A percentile compares a stretch with the other conserved stretches of the same genome.
Evolutionary conservation across 2,888 invertebrate species (phyloP).

Genomic region (Trichopria drosophilae): DNA sequence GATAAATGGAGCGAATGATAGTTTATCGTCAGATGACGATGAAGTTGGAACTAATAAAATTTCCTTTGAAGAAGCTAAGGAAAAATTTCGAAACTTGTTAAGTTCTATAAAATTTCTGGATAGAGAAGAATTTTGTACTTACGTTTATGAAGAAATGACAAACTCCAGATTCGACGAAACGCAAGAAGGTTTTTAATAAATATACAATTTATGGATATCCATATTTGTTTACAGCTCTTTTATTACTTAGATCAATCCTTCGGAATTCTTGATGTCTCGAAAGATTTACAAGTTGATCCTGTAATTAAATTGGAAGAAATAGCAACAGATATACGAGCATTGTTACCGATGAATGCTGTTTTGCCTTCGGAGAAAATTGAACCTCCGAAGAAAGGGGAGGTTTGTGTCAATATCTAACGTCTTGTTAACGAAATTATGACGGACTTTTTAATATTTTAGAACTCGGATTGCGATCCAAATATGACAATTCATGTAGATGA

Average conservation of each 20-base stretch:
- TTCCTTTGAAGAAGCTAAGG: conserved; percentile 11
- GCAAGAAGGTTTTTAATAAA: neutral
- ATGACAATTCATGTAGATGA: conserved; percentile 70
- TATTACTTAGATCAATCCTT: too few relatives aligned
- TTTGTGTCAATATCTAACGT: conserved; percentile 21
- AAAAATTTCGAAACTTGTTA: conserved; percentile 13
- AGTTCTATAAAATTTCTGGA: conserved; percentile 6
- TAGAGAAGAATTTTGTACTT: conserved; percentile 11
- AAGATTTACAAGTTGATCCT: conserved; percentile 40
- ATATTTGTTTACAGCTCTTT: neutral
- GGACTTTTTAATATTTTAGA: conserved; percentile 58
- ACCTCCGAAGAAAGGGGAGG: conserved; percentile 43
- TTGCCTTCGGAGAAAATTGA: conserved; percentile 44
- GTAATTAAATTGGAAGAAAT: conserved; percentile 35
- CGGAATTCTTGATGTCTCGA: conserved; percentile 21
- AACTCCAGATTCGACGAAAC: too few relatives aligned
- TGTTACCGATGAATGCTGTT: conserved; percentile 42
- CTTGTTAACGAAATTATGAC: conserved; percentile 1
- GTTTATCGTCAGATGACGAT: too few relatives aligned
- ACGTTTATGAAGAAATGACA: conserved; percentile 12
- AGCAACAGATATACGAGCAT: conserved; percentile 40
- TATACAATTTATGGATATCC: neutral
- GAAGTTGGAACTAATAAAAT: too few relatives aligned
- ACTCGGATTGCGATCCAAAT: conserved; percentile 62
- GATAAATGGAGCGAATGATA: too few relatives aligned